Percentiles rank a stretch among this genome's conserved stretches.
These are phyloP conservation scores for Rhagoletis pomonella DNA, from an alignment of 1,140 invertebrate species.

Conservation along the genomic window DNA sequence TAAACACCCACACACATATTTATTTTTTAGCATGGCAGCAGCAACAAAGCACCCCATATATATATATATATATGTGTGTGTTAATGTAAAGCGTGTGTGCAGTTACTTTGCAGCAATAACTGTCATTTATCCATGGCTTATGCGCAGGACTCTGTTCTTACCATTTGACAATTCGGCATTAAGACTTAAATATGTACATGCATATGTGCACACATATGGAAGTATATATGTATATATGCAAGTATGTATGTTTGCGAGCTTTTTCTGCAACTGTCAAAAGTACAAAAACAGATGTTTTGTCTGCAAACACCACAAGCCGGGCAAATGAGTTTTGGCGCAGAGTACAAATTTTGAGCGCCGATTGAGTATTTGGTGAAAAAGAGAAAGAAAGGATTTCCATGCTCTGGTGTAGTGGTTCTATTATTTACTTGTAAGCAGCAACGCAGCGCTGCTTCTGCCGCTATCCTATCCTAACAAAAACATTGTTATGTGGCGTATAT, in stretches of 20 bases:
- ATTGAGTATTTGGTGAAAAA: neutral
- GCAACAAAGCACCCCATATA: neutral
- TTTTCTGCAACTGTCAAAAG: constrained; percentile 43
- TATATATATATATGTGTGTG: neutral
- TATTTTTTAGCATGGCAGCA: neutral
- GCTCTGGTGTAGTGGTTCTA: neutral
- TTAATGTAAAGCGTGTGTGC: neutral
- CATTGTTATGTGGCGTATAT: constrained; percentile 18
- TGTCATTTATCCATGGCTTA: neutral
- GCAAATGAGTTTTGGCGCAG: neutral
- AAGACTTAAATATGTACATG: neutral
- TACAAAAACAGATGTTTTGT: constrained; percentile 42
- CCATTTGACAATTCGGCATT: neutral
- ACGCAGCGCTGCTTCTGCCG: neutral
- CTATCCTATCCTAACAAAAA: constrained; percentile 50
- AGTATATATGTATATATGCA: neutral
- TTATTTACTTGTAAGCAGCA: neutral
- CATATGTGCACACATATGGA: neutral
- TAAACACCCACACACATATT: neutral
- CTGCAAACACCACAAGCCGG: constrained; percentile 6
- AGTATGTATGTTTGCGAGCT: neutral
- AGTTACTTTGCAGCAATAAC: neutral
- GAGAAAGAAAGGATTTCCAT: neutral
- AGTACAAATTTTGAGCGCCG: neutral
- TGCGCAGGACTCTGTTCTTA: neutral